Evolutionary conservation across 2,888 invertebrate genomes (phyloP), one percentile per base, ranked within the genome.

Genomic region (Rhingia rostrata): DNA sequence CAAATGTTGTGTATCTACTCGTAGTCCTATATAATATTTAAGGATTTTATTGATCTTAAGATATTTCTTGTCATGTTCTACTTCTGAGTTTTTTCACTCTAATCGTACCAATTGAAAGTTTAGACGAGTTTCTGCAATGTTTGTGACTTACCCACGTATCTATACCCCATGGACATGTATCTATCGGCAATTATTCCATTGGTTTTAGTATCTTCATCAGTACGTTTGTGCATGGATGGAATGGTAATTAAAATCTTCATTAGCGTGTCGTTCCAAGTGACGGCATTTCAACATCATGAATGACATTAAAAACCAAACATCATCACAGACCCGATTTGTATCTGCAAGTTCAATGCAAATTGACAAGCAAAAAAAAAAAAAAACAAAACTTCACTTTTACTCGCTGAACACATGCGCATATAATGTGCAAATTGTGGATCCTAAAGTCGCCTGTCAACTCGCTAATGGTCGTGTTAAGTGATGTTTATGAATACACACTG

Each of bases 191-290:
- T 41, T 41, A 41, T 9, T 41, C 41, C 41, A 9, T 41, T 10
- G 9, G 41, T 6, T 41, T 4, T 7, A n/a, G 39, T 43, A 69
- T 56, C 56, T 56, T 4, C 35, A 66, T 12, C 51, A 66, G 14
- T 43, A 32, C 12, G 54, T 66, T 33, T 43, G 32, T 49, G 30
- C 39, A 37, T 60, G 32, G 45, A 54, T 47, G 45, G 53, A 74
- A 49, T 32, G 32, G 37, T 74, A 56, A 74, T 56, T 74, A 56
- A 56, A 56, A 64, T 32, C 61, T 45, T 35, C 41, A n/a, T 66
- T 41, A 43, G 12, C n/a, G n/a, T 22, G 45, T 43, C 32, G 3
- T 30, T 30, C 4, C 45, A 22, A n/a, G 22, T 67, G 54, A 53
- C 67, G n/a, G 66, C n/a, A n/a, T 45, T 47, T 7, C 7, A 32